These are phyloP conservation scores for Antrozous pallidus DNA, from an alignment of 2,797 vertebrate species.

Conservation along the genomic window DNA sequence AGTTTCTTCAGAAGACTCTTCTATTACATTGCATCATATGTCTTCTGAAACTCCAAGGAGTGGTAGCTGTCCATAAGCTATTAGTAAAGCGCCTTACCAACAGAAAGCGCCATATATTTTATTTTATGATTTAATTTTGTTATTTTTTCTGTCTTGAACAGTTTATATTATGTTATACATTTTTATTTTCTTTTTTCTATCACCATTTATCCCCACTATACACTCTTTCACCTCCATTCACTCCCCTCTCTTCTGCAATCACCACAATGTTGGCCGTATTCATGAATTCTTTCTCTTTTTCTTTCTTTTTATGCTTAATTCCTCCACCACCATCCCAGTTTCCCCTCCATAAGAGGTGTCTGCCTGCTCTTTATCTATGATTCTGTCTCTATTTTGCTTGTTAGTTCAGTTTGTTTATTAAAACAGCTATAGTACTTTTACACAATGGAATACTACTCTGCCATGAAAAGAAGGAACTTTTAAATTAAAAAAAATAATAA, in stretches of 20 bases:
- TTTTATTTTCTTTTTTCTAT: not conserved
- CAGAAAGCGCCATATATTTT: not conserved
- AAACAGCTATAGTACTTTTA: not conserved
- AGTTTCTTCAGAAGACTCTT: not conserved
- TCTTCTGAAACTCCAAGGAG: not conserved
- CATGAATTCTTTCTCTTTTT: not conserved
- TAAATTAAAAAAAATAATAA: too few species aligned
- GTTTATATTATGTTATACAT: not conserved
- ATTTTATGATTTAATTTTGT: too few species aligned
- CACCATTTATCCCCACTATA: not conserved
- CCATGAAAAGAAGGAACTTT: not conserved
- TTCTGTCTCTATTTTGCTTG: not conserved
- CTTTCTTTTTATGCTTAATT: not conserved
- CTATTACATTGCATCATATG: not conserved
- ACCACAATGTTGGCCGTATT: not conserved
- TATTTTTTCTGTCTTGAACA: not conserved
- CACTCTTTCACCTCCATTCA: not conserved
- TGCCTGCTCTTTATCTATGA: not conserved
- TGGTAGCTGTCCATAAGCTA: not conserved
- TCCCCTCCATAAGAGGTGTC: not conserved
- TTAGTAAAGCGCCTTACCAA: not conserved
- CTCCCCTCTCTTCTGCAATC: not conserved
- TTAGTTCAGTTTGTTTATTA: not conserved
- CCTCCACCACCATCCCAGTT: too few species aligned
- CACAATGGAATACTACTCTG: not conserved